phyloP scores from a whole-genome alignment of 2,797 vertebrate species.

The Muscicapa comitata region DNA sequence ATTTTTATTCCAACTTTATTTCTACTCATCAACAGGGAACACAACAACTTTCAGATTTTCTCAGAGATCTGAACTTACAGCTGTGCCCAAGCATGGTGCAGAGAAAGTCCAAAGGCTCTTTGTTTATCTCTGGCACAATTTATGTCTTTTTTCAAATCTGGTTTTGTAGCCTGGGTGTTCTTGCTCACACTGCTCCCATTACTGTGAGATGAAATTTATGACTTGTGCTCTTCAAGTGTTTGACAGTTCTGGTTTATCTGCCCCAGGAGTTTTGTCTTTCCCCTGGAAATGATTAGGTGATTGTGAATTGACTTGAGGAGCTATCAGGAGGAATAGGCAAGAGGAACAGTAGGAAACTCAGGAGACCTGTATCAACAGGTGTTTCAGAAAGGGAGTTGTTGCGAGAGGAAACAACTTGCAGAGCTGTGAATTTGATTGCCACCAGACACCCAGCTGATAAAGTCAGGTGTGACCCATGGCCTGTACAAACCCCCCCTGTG shows the following conservation, averaged over 20 bases:
- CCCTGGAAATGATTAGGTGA: conserved; percentile 6
- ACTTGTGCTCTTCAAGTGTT: neutral
- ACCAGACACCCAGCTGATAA: neutral
- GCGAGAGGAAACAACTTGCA: neutral
- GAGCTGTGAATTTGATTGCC: neutral
- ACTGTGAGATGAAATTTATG: neutral
- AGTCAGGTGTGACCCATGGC: neutral
- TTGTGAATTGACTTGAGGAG: neutral
- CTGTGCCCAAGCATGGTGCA: neutral
- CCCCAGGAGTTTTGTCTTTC: conserved; percentile 11
- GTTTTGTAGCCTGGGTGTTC: neutral
- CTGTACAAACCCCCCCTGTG: rapidly evolving
- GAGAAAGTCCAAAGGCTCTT: neutral
- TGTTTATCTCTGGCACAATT: neutral
- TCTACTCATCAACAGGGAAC: neutral
- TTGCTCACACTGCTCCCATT: neutral
- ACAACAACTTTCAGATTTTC: neutral
- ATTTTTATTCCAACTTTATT: conserved; percentile 12
- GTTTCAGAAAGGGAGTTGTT: neutral
- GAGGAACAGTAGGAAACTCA: neutral
- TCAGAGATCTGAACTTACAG: neutral
- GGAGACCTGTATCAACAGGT: neutral
- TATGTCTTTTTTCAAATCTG: neutral
- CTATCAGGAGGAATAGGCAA: neutral
- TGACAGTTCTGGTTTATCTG: conserved; percentile 16